A percentile compares a stretch with the other conserved stretches of the same genome.
phyloP scores from a whole-genome alignment of 37 sponge, comb jelly and placozoan genomes.

The Ephydatia muelleri region DNA sequence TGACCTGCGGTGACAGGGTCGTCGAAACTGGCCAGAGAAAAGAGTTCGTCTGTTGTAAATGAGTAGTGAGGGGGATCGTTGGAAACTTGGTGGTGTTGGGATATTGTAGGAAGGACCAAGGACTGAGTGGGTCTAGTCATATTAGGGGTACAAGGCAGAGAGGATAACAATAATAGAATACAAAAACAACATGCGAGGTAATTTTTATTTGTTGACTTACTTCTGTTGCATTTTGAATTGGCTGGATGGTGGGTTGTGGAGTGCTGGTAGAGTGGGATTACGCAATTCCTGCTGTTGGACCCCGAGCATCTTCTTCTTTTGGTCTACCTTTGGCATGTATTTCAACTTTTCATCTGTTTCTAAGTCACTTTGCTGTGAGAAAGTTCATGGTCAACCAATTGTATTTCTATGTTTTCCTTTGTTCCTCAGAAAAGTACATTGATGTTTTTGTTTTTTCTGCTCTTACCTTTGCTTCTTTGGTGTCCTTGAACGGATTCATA shows the following conservation, averaged over 20 bases:
- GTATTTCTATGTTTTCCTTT: too few relatives aligned
- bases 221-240: background rate
- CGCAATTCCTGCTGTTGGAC: background rate
- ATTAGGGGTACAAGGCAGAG: background rate
- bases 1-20: conserved; percentile 20
- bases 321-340: background rate
- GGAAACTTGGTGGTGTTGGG: background rate
- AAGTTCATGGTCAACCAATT: too few relatives aligned
- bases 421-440: too few relatives aligned
- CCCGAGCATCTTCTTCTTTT: background rate
- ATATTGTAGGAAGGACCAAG: background rate
- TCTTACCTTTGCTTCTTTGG: background rate
- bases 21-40: conserved; percentile 26
- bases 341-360: background rate
- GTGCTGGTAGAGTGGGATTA: background rate
- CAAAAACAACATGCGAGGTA: too few relatives aligned
- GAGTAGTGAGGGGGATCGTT: background rate
- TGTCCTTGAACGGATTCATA: background rate
- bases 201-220: background rate
- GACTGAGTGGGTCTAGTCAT: background rate
- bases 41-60: conserved; percentile 11
- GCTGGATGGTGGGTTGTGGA: background rate
- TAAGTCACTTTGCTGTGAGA: background rate
- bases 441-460: too few relatives aligned
- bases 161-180: background rate